Base-by-base conservation (phyloP, 2,113 vertebrate species). In the Sebastes fasciatus region DNA sequence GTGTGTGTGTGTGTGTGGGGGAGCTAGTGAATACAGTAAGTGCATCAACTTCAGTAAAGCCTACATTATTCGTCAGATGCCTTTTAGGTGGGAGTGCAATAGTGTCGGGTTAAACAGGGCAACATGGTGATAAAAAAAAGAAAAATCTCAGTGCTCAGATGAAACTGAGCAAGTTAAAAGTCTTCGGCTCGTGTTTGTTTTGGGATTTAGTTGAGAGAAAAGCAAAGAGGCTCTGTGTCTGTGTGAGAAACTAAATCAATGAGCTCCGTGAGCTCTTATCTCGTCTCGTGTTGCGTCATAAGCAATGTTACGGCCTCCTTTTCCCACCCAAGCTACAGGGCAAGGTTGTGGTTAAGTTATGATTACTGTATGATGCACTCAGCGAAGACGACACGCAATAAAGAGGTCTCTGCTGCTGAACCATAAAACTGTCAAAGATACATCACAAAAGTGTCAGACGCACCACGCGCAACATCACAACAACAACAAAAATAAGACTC, bases 281-380 rank as follows among this genome's bases (percentile, higher is more conserved):
- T 74, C 5, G 3, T 45, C 48, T 68, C 3, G 58, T 54, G 70
- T 87, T 79, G 86, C 84, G 89, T 91, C 86, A 82, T 42, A 67
- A 74, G 76, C 74, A 40, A 48, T 19, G 62, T 80, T 74, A 14
- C 77, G 46, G 74, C 64, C 61, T 87, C 43, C 21, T 42, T 64
- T 88, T 89, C 16, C 51, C 67, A 81, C 52, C 85, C 46, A 11
- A 26, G 69, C 80, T 21, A 34, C 34, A 21, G 86, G 84, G 86
- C 91, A 93, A 94, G 93, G 90, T 90, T 82, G 64, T 74, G 83
- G 91, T 90, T 91, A 90, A 88, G 83, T 93, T 93, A 91, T 90
- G 89, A 93, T 94, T 81, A 92, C 83, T 88, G 77, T 85, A 82
- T 87, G 87, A 89, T 89, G 89, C 88, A 82, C 90, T 92, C 86